Evolutionary conservation across 2,113 vertebrate genomes (phyloP), one percentile per base, ranked within the genome.

Genomic region (Chaetodon trifascialis): DNA sequence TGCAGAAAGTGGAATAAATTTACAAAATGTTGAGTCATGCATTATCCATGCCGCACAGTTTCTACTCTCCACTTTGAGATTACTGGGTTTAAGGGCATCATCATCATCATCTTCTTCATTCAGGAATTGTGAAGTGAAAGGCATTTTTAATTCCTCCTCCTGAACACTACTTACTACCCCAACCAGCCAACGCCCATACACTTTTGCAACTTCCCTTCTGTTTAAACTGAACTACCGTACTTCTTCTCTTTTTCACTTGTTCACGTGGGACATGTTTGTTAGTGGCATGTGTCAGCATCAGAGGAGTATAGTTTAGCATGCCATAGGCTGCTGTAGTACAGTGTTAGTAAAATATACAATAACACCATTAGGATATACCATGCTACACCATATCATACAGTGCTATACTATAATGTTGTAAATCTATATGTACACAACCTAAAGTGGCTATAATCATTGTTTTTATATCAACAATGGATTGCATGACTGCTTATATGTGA

Each of bases 191-290:
- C 71, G 14, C 58, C 60, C 65, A 59, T 30, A 81, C 52, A 15
- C 52, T 88, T 89, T 76, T 60, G 88, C 72, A 93, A 94, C 92
- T 93, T 93, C 92, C 89, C 44, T 21, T 76, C 52, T 78, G 44
- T 60, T 62, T 81, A 12, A 83, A 64, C 75, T 80, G 79, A 76
- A 73, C 67, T 30, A 42, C 10, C 65, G 74, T 23, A 65, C 55
- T 86, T 56, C 87, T 89, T 76, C 71, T 88, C 42, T 76, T 79
- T 11, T 75, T 11, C 4, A 23, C 40, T 23, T 62, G 36, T 51
- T 42, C 8, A 23, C 72, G 25, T 23, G 7, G n/a, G 34, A 42
- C 7, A 5, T 17, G 23, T 17, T 54, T 78, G 58, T 73, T 59
- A 40, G 44, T 68, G 38, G 30, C 23, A 34, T 44, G 0, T 58